Base-by-base conservation (phyloP, 2,797 vertebrate species). In the Notolepis coatsorum region DNA sequence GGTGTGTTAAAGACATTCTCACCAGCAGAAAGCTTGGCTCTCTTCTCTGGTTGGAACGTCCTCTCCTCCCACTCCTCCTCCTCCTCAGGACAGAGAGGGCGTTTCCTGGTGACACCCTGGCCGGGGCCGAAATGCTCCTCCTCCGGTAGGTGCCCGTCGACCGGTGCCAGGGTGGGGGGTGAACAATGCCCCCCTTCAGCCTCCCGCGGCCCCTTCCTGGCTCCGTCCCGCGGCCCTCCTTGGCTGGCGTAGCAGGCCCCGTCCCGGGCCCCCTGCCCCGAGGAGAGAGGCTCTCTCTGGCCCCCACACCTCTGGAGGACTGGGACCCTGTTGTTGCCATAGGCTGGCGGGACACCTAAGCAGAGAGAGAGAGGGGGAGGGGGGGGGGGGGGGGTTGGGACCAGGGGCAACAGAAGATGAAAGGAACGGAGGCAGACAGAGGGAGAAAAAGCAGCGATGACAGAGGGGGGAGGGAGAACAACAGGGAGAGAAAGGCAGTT, bases 41-140 rank as follows among this genome's bases (percentile, higher is more conserved):
- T 94, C 90, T 97, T 99, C 79, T 93, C 92, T 52, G 89, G 90
- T 70, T 92, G 86, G 57, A 84, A 61, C 64, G 73, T 66, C 76
- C 70, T 45, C n/a, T 84, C 84, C 56, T 49, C 78, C 7, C 88
- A 84, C 79, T 86, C 82, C 37, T 48, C 70, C 24, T 85, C 82
- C 0, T 47, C 17, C 68, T 94, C 92, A 76, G 81, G 90, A 79
- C 85, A 81, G 68, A 91, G 84, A 60, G 91, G 92, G 66, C 94
- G 94, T 79, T 96, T 97, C 87, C 94, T 93, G 71, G 85, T 79
- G 73, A 88, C 82, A 75, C 82, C 91, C 15, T 80, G 81, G 50
- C 89, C 92, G 13, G 80, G 84, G 24, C 78, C 78, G 69, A 61
- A n/a, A n/a, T n/a, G n/a, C n/a, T n/a, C 50, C 17, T 85, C 91